These are phyloP conservation scores for Netelia virgata DNA, from an alignment of 2,888 invertebrate species.

Conservation along the genomic window DNA sequence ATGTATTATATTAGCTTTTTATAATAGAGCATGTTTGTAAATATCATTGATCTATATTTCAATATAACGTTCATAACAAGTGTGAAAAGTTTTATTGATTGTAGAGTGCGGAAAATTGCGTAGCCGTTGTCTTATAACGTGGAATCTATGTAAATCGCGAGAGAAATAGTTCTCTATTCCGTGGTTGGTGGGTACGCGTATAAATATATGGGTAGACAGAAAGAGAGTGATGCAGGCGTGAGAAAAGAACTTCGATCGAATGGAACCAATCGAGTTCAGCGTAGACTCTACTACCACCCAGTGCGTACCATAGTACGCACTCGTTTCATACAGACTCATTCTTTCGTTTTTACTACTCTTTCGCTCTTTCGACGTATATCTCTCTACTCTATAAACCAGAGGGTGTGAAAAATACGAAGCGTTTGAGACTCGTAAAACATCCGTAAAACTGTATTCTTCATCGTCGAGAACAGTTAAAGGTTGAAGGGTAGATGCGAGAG, in stretches of 20 bases:
- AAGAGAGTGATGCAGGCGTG: not conserved
- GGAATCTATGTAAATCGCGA: not conserved
- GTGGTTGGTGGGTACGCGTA: not conserved
- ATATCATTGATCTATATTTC: no score
- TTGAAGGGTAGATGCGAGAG: slow-evolving; percentile 9
- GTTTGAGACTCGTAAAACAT: slow-evolving; percentile 39
- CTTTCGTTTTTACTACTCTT: slow-evolving; percentile 1
- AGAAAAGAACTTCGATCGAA: slow-evolving; percentile 30
- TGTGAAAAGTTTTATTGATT: no score
- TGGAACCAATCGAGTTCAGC: slow-evolving; percentile 36
- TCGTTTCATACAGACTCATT: slow-evolving; percentile 32
- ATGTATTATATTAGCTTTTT: no score
- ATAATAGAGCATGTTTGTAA: no score
- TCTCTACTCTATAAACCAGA: slow-evolving; percentile 24
- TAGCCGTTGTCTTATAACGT: not conserved
- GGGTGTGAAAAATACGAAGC: slow-evolving; percentile 29
- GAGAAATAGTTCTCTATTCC: not conserved
- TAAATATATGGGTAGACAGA: slow-evolving; percentile 13
- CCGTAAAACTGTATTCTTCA: slow-evolving; percentile 40
- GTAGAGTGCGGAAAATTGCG: no score
- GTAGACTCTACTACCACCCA: slow-evolving; percentile 24
- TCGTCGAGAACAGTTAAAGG: slow-evolving; percentile 37
- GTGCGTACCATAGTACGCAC: slow-evolving; percentile 19
- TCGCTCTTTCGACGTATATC: not conserved
- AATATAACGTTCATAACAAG: no score